A percentile compares a stretch with the other conserved stretches of the same genome.
Evolutionary conservation across 2,113 vertebrate species (phyloP).

Genomic region (Falcunculus frontatus): DNA sequence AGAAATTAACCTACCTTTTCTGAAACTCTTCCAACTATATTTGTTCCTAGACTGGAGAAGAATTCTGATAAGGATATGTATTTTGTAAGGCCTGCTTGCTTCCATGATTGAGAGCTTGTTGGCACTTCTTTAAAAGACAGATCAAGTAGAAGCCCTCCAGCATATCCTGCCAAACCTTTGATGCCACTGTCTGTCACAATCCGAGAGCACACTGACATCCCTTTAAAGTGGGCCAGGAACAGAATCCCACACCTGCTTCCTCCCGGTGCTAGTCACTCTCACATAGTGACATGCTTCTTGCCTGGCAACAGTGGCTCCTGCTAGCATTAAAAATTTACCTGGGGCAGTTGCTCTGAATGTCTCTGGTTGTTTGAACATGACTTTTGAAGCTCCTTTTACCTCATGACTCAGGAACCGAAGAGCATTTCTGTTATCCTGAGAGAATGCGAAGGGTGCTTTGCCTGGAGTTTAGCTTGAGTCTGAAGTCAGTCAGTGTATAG

Average conservation of each 20-base stretch:
- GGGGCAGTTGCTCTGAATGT: conserved; percentile 21
- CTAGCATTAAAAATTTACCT: conserved; percentile 31
- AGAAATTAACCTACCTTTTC: not conserved
- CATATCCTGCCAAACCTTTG: conserved; percentile 40
- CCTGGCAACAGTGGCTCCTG: not conserved
- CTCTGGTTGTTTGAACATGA: not conserved
- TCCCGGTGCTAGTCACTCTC: not conserved
- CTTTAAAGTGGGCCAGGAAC: conserved; percentile 24
- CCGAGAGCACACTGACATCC: not conserved
- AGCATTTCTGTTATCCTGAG: not conserved
- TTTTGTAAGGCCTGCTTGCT: conserved; percentile 1
- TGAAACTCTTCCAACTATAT: not conserved
- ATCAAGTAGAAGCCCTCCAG: conserved; percentile 46
- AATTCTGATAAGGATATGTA: not conserved
- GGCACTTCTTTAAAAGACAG: conserved; percentile 35
- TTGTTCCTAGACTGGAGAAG: not conserved
- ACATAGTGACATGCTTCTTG: not conserved
- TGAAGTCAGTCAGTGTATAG: not conserved
- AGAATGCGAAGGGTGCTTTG: not conserved
- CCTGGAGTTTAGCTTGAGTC: not conserved
- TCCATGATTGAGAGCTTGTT: not conserved
- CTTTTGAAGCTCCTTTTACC: conserved; percentile 1
- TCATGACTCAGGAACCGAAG: not conserved
- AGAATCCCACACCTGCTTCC: conserved; percentile 11
- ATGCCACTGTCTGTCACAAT: conserved; percentile 36